Base-by-base conservation (phyloP, 2,113 vertebrate genomes). In the Passer montanus region DNA sequence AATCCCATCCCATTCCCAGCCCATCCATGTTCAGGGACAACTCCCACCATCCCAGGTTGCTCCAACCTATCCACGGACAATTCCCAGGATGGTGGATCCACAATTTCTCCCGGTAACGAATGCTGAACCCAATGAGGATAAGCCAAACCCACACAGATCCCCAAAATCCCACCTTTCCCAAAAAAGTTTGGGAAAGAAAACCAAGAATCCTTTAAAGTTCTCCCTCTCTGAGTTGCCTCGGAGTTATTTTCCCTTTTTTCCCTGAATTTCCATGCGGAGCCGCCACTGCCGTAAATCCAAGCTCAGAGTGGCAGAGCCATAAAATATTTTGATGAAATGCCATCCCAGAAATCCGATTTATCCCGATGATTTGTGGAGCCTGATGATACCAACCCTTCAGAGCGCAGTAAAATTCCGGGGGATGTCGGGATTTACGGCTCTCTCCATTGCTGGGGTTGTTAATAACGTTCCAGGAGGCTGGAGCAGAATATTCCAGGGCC, bases 321-420 rank as follows among this genome's bases (percentile, higher is more conserved):
- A 97, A 97, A 97, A 62, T 39, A 97, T 82, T 89, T 95, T 96
- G 97, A 97, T 95, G 96, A 75, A 96, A 95, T 52, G 90, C 97
- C 95, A 74, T 91, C 93, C 58, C 67, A 91, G 94, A 90, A 89
- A 92, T 86, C 91, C 74, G 93, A 92, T 95, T 96, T 60, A 62
- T 89, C 16, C 56, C 37, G 43, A 10, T 95, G 96, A 96, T 97
- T 96, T 97, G 96, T 95, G 91, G 95, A 59, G 87, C 78, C 88
- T 95, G 95, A 94, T 93, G 69, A 76, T 59, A 30, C 92, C 77
- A 70, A 49, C 72, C 94, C 96, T 90, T 87, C 12, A 56, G 91
- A 90, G 59, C 33, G 90, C 96, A 58, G 93, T 95, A 97, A 96
- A 95, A 84, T 91, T 94, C 79, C 59, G 88, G 80, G 53, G 52